Percentiles rank a stretch among this genome's conserved stretches.
phyloP scores from a whole-genome alignment of 2,888 invertebrate species.

The Auanema freiburgensis region DNA sequence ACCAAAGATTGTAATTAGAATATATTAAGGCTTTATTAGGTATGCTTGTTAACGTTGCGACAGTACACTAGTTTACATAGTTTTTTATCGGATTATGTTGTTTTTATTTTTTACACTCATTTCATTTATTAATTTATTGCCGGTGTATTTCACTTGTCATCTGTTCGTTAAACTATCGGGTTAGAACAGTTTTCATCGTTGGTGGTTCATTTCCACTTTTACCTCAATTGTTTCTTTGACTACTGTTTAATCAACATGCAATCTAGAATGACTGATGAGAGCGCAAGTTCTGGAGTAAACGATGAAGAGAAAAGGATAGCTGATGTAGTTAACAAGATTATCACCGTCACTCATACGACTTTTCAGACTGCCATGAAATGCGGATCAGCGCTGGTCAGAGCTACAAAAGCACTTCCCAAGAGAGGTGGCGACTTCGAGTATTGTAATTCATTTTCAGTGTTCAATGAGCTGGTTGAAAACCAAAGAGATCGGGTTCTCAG shows the following conservation, averaged over 20 bases:
- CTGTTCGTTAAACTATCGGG: no score
- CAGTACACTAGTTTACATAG: not conserved
- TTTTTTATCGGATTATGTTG: not conserved
- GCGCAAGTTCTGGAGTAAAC: not conserved
- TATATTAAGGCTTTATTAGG: no score
- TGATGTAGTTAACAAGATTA: conserved; percentile 10
- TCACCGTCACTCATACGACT: not conserved
- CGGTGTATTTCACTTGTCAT: no score
- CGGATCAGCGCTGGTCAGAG: conserved; percentile 27
- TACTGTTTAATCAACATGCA: no score
- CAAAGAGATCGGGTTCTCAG: conserved; percentile 33
- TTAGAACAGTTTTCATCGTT: no score
- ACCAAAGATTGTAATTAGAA: conserved; percentile 15
- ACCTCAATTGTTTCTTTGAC: no score
- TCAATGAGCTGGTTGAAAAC: conserved; percentile 45
- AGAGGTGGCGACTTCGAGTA: conserved; percentile 53
- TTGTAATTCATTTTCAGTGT: conserved; percentile 49
- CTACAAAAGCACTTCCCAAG: conserved; percentile 39
- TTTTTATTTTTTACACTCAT: not conserved
- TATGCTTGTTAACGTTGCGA: no score
- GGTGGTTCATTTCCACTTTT: no score
- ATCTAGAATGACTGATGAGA: not conserved
- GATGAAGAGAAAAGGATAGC: conserved; percentile 1
- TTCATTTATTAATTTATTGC: no score
- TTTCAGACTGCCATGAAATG: conserved; percentile 27